Conservation (phyloP, 2,113 vertebrate genomes). For the Caranx ignobilis region DNA sequence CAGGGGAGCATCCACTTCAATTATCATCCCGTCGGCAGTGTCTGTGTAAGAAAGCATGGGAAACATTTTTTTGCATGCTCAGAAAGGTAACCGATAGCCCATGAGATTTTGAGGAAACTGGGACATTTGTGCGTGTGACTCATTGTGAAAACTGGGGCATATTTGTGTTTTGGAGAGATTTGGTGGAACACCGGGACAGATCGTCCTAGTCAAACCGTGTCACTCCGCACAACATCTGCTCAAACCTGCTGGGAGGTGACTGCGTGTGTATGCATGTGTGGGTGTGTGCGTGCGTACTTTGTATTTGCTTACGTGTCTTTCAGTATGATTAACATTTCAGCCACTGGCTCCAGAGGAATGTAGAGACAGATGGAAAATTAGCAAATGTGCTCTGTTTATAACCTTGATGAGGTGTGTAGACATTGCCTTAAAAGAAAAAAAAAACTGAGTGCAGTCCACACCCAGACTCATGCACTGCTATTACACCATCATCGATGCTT, state of each 20-base stretch:
- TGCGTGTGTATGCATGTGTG: neutral
- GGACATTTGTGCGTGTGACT: slow-evolving; percentile 49
- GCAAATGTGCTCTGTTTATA: slow-evolving; percentile 29
- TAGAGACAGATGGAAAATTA: slow-evolving; percentile 2
- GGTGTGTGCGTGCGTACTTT: neutral
- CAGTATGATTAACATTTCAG: slow-evolving; percentile 46
- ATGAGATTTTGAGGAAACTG: slow-evolving; percentile 33
- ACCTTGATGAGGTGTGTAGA: slow-evolving; percentile 11
- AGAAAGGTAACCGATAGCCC: slow-evolving; percentile 41
- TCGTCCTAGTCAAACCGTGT: slow-evolving; percentile 52
- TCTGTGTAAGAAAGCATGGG: slow-evolving; percentile 45
- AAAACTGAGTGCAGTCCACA: slow-evolving; percentile 14
- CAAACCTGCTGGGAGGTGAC: slow-evolving; percentile 32
- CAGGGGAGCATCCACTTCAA: slow-evolving; percentile 67
- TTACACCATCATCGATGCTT: slow-evolving; percentile 49
- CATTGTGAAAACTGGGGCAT: slow-evolving; percentile 57
- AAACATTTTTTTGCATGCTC: slow-evolving; percentile 49
- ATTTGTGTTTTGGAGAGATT: slow-evolving; percentile 65
- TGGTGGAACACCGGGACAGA: slow-evolving; percentile 53
- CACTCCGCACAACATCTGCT: slow-evolving; percentile 68
- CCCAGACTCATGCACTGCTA: neutral
- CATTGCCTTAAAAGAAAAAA: slow-evolving; percentile 9
- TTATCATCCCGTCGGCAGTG: slow-evolving; percentile 60
- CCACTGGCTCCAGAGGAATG: slow-evolving; percentile 4
- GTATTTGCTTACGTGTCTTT: slow-evolving; percentile 36